Conservation (phyloP, 2,113 vertebrate genomes). For the Elanus axillaris region DNA sequence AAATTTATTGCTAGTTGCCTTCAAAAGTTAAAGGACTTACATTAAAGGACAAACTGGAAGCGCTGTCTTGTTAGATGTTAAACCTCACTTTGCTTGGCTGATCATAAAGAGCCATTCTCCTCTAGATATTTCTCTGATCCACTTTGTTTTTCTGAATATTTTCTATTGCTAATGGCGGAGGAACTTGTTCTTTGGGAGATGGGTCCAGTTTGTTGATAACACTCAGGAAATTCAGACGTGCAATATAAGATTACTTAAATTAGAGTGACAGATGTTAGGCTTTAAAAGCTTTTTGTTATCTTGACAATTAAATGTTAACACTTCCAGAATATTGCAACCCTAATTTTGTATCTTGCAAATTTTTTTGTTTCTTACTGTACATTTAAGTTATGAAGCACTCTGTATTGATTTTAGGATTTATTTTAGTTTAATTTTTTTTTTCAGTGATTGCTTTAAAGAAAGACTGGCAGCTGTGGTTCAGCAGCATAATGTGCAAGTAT, state of each 20-base stretch:
- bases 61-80: not conserved
- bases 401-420: not conserved
- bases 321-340: not conserved
- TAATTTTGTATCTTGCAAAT: not conserved
- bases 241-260: not conserved
- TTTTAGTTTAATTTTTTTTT: not conserved
- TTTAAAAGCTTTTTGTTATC: not conserved
- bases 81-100: not conserved
- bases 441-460: not conserved
- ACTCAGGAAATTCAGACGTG: not conserved
- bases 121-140: not conserved
- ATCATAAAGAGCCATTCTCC: not conserved
- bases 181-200: not conserved
- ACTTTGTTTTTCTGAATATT: not conserved
- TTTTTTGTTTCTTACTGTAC: not conserved
- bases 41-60: not conserved
- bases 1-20: not conserved
- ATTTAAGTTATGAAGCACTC: not conserved
- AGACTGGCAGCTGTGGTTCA: not conserved
- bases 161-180: not conserved
- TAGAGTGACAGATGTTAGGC: not conserved
- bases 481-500: slow-evolving; percentile 20
- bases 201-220: not conserved
- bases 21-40: not conserved
- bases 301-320: not conserved